Percentiles rank a stretch among this genome's conserved stretches.
These are phyloP conservation scores for Lasius fuliginosus DNA, from an alignment of 2,888 invertebrate genomes.

Conservation along the genomic window DNA sequence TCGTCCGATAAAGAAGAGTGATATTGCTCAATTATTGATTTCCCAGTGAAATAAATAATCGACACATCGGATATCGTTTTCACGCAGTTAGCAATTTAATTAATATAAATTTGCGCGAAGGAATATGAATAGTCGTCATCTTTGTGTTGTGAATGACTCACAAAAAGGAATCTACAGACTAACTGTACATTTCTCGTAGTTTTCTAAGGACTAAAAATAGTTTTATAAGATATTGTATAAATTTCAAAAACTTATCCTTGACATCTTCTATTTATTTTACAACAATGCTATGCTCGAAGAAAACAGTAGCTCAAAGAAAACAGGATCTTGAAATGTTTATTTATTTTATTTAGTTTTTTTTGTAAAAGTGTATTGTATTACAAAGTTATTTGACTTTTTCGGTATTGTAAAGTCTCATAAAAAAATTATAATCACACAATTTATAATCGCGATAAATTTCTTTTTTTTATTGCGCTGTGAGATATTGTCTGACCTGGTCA, in stretches of 20 bases:
- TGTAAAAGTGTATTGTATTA: neutral
- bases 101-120: neutral
- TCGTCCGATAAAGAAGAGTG: conserved; percentile 11
- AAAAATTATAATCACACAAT: neutral
- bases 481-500: neutral
- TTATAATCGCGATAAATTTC: neutral
- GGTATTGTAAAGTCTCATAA: neutral
- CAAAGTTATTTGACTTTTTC: neutral
- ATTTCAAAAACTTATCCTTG: neutral
- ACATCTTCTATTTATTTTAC: neutral
- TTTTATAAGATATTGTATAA: neutral
- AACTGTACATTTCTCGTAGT: neutral
- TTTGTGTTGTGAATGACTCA: neutral
- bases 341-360: neutral
- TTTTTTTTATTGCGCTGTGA: neutral
- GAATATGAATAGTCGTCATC: neutral
- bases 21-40: conserved; percentile 26
- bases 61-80: neutral
- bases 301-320: neutral
- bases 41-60: conserved; percentile 20
- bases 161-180: neutral
- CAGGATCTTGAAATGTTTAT: neutral
- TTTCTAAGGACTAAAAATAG: neutral
- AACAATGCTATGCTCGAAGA: neutral
- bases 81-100: conserved; percentile 15